phyloP scores from a whole-genome alignment of 2,113 vertebrate genomes.

The Hypomesus transpacificus region DNA sequence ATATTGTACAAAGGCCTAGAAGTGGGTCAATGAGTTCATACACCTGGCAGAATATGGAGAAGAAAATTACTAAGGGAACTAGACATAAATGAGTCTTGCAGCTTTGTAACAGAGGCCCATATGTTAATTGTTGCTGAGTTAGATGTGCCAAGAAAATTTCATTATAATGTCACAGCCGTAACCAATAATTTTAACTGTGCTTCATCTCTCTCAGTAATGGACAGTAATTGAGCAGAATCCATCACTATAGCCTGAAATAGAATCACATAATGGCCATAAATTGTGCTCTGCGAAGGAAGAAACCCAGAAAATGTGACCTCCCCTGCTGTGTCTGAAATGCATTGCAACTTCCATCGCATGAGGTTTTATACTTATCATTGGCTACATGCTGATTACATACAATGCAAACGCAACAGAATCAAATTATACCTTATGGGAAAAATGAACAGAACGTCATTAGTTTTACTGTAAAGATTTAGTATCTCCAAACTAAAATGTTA shows the following conservation, averaged over 20 bases:
- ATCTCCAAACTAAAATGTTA: constrained; percentile 3
- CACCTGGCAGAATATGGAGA: neutral
- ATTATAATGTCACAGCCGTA: constrained; percentile 64
- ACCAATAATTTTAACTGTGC: constrained; percentile 70
- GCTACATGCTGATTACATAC: constrained; percentile 65
- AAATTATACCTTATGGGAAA: constrained; percentile 61
- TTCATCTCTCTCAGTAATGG: constrained; percentile 87
- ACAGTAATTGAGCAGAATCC: constrained; percentile 90
- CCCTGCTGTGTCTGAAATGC: constrained; percentile 62
- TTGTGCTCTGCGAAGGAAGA: constrained; percentile 74
- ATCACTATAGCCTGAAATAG: constrained; percentile 82
- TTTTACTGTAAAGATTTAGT: no score
- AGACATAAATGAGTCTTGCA: neutral
- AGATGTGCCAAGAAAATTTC: constrained; percentile 60
- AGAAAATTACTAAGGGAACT: neutral
- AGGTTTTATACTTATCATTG: constrained; percentile 50
- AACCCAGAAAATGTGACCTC: constrained; percentile 61
- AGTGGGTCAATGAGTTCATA: neutral
- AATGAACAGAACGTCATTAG: constrained; percentile 41
- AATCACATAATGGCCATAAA: constrained; percentile 82
- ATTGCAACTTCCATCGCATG: constrained; percentile 50
- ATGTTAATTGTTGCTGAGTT: constrained; percentile 36
- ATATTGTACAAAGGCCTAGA: neutral
- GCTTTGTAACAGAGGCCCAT: constrained; percentile 19
- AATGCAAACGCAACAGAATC: constrained; percentile 49